Evolutionary conservation across 2,888 invertebrate genomes (phyloP).

Genomic region (Linhomoeus sp.): DNA sequence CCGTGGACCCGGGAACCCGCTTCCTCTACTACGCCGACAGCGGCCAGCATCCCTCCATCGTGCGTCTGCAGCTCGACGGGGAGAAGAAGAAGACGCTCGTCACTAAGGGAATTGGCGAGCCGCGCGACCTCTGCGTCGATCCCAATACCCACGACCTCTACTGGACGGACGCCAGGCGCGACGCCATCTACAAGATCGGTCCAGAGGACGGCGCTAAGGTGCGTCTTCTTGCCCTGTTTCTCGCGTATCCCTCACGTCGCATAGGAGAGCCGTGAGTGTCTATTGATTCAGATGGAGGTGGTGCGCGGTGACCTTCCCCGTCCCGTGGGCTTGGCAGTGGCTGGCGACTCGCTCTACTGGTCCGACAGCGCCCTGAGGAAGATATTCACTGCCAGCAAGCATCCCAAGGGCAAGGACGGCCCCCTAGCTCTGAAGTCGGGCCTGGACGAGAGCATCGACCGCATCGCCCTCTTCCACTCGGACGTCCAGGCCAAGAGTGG

Average conservation of each 20-base stretch:
- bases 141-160: constrained; percentile 81
- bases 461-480: constrained; percentile 72
- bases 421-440: constrained; percentile 43
- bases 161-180: constrained; percentile 87
- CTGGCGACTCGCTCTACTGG: constrained; percentile 22
- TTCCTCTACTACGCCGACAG: constrained; percentile 92
- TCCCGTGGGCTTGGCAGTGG: constrained; percentile 19
- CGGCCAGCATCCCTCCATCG: constrained; percentile 69
- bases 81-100: constrained; percentile 61
- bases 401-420: neutral
- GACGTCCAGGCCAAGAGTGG: constrained; percentile 51
- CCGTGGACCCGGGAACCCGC: constrained; percentile 78
- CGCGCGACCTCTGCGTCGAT: constrained; percentile 72
- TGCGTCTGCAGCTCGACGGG: constrained; percentile 62
- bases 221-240: too few relatives aligned
- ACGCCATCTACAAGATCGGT: constrained; percentile 49
- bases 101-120: constrained; percentile 69
- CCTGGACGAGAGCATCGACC: constrained; percentile 53
- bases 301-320: constrained; percentile 22
- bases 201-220: constrained; percentile 4
- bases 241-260: too few relatives aligned
- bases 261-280: too few relatives aligned
- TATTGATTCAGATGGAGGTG: too few relatives aligned
- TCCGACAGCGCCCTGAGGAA: constrained; percentile 22
- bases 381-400: constrained; percentile 17